Percentiles rank a stretch among this genome's conserved stretches.
These are phyloP conservation scores for Apis cerana DNA, from an alignment of 1,140 invertebrate genomes.

Conservation along the genomic window DNA sequence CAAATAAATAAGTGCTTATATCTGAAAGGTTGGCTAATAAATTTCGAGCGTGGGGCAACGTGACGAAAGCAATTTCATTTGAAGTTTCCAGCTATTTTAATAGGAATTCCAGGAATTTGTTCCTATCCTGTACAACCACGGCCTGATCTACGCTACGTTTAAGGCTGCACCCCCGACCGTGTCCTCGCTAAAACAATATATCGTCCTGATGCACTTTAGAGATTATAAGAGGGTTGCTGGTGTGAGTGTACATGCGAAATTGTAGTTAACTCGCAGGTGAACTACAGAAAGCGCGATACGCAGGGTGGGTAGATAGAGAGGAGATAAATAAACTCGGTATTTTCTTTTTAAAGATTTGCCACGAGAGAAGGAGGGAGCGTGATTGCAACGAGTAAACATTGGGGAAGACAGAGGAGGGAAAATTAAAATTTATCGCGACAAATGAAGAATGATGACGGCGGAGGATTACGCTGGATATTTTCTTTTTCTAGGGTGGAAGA, in stretches of 20 bases:
- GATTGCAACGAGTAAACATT: slow-evolving; percentile 5
- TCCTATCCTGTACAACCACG: not conserved
- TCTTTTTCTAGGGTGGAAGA: not conserved
- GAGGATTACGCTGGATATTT: not conserved
- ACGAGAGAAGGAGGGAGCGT: too few relatives aligned
- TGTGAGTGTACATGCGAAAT: slow-evolving; percentile 15
- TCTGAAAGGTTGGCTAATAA: not conserved
- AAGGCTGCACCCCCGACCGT: not conserved
- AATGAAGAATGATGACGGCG: not conserved
- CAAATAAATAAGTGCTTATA: not conserved
- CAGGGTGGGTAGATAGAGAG: not conserved
- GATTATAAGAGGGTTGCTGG: not conserved
- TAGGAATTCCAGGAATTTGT: slow-evolving; percentile 46
- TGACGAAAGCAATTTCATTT: slow-evolving; percentile 46
- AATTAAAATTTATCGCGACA: not conserved
- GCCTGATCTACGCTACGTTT: slow-evolving; percentile 16
- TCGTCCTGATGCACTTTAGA: slow-evolving; percentile 35
- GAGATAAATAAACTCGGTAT: slow-evolving; percentile 21
- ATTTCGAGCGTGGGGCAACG: slow-evolving; percentile 2
- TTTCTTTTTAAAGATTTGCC: slow-evolving; percentile 31
- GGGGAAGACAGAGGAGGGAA: too few relatives aligned
- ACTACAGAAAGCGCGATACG: not conserved
- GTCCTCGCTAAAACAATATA: slow-evolving; percentile 33
- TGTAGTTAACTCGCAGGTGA: slow-evolving; percentile 24
- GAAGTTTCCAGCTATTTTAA: slow-evolving; percentile 45